Percentiles rank a stretch among this genome's conserved stretches.
Conservation (phyloP, 1,140 invertebrate species). For the Caerostris extrusa region DNA sequence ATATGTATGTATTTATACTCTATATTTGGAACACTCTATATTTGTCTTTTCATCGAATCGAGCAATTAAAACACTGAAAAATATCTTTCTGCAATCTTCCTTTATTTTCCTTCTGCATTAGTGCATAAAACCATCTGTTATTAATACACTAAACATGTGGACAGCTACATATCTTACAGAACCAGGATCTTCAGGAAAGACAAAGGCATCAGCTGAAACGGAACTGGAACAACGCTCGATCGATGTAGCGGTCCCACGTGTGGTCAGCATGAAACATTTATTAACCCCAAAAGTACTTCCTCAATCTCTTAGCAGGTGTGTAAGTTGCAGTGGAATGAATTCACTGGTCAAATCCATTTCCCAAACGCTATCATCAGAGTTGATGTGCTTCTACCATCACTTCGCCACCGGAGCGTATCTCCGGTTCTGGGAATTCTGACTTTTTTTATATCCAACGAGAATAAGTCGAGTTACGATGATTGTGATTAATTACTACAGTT, state of each 20-base stretch:
- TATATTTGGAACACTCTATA: too few relatives aligned
- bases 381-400: not conserved
- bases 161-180: not conserved
- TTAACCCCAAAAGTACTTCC: conserved; percentile 24
- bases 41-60: too few relatives aligned
- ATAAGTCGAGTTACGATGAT: not conserved
- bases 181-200: not conserved
- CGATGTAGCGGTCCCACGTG: not conserved
- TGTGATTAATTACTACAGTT: not conserved
- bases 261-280: conserved; percentile 36
- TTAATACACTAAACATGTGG: not conserved
- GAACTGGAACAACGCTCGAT: conserved; percentile 9
- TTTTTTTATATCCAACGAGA: not conserved
- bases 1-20: too few relatives aligned
- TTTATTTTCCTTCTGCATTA: too few relatives aligned
- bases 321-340: not conserved
- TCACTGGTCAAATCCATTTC: conserved; percentile 21
- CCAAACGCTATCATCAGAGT: not conserved
- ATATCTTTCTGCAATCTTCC: too few relatives aligned
- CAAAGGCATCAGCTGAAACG: not conserved
- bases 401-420: not conserved
- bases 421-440: not conserved
- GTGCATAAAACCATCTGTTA: not conserved
- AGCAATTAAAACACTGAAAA: too few relatives aligned
- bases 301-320: conserved; percentile 15